Base-by-base conservation (phyloP, 2,113 vertebrate species). In the Chloropsis cyanopogon region DNA sequence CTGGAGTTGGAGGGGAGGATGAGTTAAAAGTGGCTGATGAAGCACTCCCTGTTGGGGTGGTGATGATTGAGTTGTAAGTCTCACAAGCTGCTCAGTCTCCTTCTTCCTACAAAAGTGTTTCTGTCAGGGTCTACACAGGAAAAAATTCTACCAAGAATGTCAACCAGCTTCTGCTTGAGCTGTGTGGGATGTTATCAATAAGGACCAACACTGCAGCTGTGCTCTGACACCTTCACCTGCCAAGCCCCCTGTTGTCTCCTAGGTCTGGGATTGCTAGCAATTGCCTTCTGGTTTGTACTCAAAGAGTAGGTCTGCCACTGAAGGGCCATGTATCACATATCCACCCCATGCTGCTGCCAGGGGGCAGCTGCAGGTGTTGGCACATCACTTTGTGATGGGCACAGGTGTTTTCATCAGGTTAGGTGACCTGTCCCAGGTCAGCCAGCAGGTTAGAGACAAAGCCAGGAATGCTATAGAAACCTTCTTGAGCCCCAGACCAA, bases 271-370 rank as follows among this genome's bases (percentile, higher is more conserved):
- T 3, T 50, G 53, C 16, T 15, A 21, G 31, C 44, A 75, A 0
- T 12, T 54, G 52, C 20, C 29, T 71, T 31, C 31, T 71, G 44
- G 3, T 29, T 53, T 64, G 41, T 23, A 18, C 31, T 25, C 9
- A 16, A 16, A 31, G 31, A 21, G 29, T 28, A 6, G 15, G 39
- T 23, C 37, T 87, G 33, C 50, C 47, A 11, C 10, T 39, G 35
- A 7, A 39, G 24, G 35, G 23, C 29, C 2, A 0, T 5, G 20
- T 50, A 3, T 37, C 12, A 1, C 9, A 33, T 17, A 7, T 16
- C 11, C 21, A 26, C n/a, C n/a, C 15, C 4, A 0, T 6, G 50
- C 20, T 26, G 2, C n/a, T 20, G 0, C 17, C 18, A 14, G 25
- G 50, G 35, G 33, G 54, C n/a, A 11, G 19, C 1, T 66, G 11